phyloP scores from a whole-genome alignment of 2,888 invertebrate species.

The Ennomos erosarius region DNA sequence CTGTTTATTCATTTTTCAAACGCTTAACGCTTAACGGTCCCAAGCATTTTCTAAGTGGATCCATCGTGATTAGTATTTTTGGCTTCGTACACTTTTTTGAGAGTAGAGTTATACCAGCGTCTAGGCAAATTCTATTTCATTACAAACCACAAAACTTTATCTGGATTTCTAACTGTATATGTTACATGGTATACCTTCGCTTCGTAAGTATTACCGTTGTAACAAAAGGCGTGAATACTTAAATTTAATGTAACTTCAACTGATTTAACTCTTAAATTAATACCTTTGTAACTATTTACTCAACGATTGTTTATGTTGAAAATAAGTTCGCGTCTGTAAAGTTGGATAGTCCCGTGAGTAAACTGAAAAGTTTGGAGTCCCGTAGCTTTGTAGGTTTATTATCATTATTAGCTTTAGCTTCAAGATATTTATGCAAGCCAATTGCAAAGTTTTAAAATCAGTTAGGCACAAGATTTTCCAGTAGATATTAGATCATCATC shows the following conservation, averaged over 20 bases:
- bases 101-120: no score
- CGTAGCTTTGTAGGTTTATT: constrained; percentile 28
- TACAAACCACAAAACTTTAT: no score
- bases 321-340: constrained; percentile 47
- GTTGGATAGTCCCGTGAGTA: constrained; percentile 36
- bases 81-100: no score
- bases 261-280: constrained; percentile 38
- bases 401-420: constrained; percentile 25
- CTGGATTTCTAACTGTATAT: background rate
- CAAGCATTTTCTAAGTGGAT: no score
- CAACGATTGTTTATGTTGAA: constrained; percentile 51
- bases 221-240: constrained; percentile 21
- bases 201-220: no score
- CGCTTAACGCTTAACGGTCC: no score
- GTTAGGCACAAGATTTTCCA: no score
- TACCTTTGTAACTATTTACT: constrained; percentile 46
- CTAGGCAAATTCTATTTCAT: no score
- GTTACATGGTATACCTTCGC: constrained; percentile 9
- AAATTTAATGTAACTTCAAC: constrained; percentile 30
- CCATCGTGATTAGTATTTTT: no score
- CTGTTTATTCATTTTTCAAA: no score
- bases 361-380: constrained; percentile 31
- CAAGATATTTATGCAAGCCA: background rate
- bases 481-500: no score
- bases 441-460: background rate